phyloP scores from a whole-genome alignment of 2,888 invertebrate species.

The Scaptomyza parva region DNA sequence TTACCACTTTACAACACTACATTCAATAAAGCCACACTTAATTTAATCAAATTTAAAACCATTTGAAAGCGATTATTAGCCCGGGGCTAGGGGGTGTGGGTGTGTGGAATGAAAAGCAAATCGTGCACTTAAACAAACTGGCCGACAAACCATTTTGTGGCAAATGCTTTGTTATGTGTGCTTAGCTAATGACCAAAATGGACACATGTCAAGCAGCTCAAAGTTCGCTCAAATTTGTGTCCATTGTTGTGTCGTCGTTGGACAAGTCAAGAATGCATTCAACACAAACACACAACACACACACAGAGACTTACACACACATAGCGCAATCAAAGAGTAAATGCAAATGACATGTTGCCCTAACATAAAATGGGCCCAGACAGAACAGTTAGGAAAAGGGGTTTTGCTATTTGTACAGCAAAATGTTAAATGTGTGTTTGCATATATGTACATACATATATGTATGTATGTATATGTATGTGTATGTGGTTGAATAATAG shows the following conservation, averaged over 20 bases:
- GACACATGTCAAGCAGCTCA: constrained; percentile 53
- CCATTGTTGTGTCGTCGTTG: constrained; percentile 45
- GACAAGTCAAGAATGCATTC: constrained; percentile 15
- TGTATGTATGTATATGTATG: constrained; percentile 8
- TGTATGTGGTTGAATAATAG: constrained; percentile 52
- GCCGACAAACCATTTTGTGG: constrained; percentile 22
- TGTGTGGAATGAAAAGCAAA: background rate
- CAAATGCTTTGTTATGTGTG: constrained; percentile 37
- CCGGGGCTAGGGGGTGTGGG: too few species aligned
- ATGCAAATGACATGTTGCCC: constrained; percentile 38
- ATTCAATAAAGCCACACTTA: background rate
- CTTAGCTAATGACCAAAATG: constrained; percentile 41
- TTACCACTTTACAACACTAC: background rate
- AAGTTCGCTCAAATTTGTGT: constrained; percentile 47
- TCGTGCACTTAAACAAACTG: constrained; percentile 1
- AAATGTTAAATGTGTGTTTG: constrained; percentile 10
- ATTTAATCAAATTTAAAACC: background rate
- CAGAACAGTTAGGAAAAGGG: constrained; percentile 28
- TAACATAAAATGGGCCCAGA: constrained; percentile 28
- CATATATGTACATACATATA: constrained; percentile 5
- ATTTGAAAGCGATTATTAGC: background rate
- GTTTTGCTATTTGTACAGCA: constrained; percentile 37
- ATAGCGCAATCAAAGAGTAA: constrained; percentile 19
- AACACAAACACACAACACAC: constrained; percentile 5
- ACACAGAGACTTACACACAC: too few species aligned